phyloP scores from a whole-genome alignment of 1,140 invertebrate genomes.

The Cotesia chilonis region DNA sequence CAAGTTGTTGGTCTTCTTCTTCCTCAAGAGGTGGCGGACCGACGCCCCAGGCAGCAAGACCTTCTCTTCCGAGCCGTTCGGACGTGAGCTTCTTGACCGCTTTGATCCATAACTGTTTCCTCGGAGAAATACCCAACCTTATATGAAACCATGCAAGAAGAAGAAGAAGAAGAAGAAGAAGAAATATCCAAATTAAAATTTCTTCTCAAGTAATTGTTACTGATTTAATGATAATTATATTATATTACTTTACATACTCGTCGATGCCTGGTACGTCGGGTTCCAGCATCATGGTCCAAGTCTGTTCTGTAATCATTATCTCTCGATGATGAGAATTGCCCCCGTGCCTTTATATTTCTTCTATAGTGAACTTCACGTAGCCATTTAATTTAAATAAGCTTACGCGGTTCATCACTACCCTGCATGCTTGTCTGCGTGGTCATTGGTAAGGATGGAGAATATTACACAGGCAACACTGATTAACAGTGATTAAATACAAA shows the following conservation, averaged over 20 bases:
- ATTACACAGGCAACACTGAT: slow-evolving; percentile 1
- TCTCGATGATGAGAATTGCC: slow-evolving; percentile 50
- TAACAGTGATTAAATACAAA: not conserved
- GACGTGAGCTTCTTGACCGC: slow-evolving; percentile 65
- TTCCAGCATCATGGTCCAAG: slow-evolving; percentile 67
- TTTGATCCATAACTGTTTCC: slow-evolving; percentile 65
- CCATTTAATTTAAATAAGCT: slow-evolving; percentile 29
- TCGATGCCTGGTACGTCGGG: slow-evolving; percentile 62
- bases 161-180: not conserved
- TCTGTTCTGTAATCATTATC: slow-evolving; percentile 68
- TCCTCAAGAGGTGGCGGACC: slow-evolving; percentile 52
- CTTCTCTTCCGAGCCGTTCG: slow-evolving; percentile 61
- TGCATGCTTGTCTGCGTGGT: slow-evolving; percentile 20
- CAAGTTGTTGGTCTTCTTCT: slow-evolving; percentile 41
- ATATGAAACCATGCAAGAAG: not conserved
- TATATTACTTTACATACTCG: slow-evolving; percentile 54
- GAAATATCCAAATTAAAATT: not conserved
- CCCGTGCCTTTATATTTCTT: slow-evolving; percentile 16
- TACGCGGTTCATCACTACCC: slow-evolving; percentile 25
- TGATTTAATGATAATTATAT: slow-evolving; percentile 8
- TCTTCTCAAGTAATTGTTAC: not conserved
- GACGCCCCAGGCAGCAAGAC: slow-evolving; percentile 62
- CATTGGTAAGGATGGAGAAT: slow-evolving; percentile 13
- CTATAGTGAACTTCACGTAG: slow-evolving; percentile 27
- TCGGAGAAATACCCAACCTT: slow-evolving; percentile 61